These are phyloP conservation scores for Paedocypris micromegethes DNA, from an alignment of 2,797 vertebrate species.

Conservation along the genomic window DNA sequence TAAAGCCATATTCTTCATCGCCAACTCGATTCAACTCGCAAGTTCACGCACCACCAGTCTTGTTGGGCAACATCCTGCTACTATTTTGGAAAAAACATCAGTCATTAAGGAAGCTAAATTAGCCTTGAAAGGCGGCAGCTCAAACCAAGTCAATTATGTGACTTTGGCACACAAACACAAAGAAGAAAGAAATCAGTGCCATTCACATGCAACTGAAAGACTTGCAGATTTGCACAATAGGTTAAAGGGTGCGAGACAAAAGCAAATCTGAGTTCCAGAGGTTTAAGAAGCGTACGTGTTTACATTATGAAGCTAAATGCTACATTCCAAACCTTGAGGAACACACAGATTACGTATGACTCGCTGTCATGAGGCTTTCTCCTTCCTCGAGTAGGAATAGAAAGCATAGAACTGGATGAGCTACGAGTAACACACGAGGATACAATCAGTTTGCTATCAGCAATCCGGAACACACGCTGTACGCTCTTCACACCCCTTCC, in stretches of 20 bases:
- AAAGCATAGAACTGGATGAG: slow-evolving; percentile 31
- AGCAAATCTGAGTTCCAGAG: slow-evolving; percentile 4
- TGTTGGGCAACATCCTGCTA: slow-evolving; percentile 4
- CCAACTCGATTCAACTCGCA: too few relatives aligned
- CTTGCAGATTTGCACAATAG: slow-evolving; percentile 27
- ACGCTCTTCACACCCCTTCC: slow-evolving; percentile 45
- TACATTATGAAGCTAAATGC: neutral
- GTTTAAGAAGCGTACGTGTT: neutral
- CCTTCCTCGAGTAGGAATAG: slow-evolving; percentile 36
- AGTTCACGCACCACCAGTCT: neutral
- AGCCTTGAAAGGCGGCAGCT: slow-evolving; percentile 44
- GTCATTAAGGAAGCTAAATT: slow-evolving; percentile 30
- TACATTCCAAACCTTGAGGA: too few relatives aligned
- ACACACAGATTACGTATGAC: too few relatives aligned
- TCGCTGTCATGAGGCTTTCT: slow-evolving; percentile 16
- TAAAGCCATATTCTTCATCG: too few relatives aligned
- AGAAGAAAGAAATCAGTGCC: slow-evolving; percentile 39
- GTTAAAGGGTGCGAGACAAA: slow-evolving; percentile 1
- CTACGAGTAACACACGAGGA: slow-evolving; percentile 40
- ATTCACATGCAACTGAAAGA: slow-evolving; percentile 39
- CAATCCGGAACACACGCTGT: slow-evolving; percentile 41
- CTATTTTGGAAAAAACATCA: slow-evolving; percentile 7
- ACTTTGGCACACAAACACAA: slow-evolving; percentile 32
- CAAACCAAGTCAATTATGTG: slow-evolving; percentile 19
- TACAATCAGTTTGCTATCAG: slow-evolving; percentile 47